Conservation (phyloP, 2,888 invertebrate genomes). For the Germaria angustata region DNA sequence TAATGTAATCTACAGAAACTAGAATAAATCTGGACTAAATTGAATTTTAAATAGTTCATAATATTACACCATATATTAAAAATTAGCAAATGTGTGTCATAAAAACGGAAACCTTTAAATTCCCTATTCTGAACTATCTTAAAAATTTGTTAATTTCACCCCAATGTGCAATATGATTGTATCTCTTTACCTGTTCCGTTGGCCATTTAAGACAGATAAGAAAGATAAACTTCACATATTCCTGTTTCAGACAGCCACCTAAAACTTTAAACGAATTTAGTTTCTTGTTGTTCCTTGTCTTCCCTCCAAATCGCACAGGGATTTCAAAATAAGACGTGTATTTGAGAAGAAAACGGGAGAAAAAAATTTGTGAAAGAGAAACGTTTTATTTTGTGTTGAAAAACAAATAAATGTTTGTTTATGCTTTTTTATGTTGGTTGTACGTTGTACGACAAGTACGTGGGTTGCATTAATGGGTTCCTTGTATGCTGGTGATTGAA, state of each 20-base stretch:
- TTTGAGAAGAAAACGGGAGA: neutral
- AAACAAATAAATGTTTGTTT: slow-evolving; percentile 33
- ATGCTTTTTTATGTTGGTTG: slow-evolving; percentile 35
- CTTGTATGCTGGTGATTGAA: slow-evolving; percentile 39
- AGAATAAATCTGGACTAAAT: too few species aligned
- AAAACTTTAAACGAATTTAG: slow-evolving; percentile 1
- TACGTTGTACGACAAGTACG: slow-evolving; percentile 57
- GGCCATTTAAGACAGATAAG: neutral
- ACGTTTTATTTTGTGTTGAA: slow-evolving; percentile 48
- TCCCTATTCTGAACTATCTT: too few species aligned
- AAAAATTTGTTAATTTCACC: too few species aligned
- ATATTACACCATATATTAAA: too few species aligned
- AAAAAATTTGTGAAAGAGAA: neutral
- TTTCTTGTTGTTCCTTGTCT: slow-evolving; percentile 23
- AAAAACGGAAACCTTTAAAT: too few species aligned
- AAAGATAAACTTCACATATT: slow-evolving; percentile 34
- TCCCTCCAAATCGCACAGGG: neutral
- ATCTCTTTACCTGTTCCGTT: neutral
- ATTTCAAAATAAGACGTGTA: slow-evolving; percentile 14
- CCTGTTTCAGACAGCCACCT: slow-evolving; percentile 2
- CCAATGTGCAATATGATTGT: neutral
- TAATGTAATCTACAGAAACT: too few species aligned
- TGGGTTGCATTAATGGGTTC: slow-evolving; percentile 62
- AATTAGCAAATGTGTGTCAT: too few species aligned
- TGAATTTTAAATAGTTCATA: too few species aligned